Conservation (phyloP, 1,140 invertebrate species). For the Dolichoris vasculosae region DNA sequence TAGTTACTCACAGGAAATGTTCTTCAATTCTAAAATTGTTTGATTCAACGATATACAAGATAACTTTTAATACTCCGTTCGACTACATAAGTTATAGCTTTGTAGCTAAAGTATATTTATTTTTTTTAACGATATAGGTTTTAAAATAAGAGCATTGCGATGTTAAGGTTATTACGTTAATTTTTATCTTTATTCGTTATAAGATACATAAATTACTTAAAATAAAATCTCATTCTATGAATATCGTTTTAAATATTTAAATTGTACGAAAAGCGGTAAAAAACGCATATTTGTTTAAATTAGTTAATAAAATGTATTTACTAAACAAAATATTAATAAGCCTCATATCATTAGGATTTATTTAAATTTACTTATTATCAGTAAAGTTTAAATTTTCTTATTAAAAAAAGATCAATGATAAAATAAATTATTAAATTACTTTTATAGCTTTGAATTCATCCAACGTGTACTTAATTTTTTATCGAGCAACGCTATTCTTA, state of each 20-base stretch:
- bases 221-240: too few relatives aligned
- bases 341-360: too few relatives aligned
- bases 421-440: too few relatives aligned
- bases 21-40: conserved; percentile 7
- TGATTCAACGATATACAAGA: not conserved
- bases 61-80: not conserved
- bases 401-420: not conserved
- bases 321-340: too few relatives aligned
- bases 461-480: too few relatives aligned
- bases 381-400: not conserved
- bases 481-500: too few relatives aligned
- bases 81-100: not conserved
- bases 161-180: not conserved
- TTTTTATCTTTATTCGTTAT: too few relatives aligned
- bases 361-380: too few relatives aligned
- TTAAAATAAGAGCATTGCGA: not conserved
- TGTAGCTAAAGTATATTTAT: not conserved
- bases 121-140: not conserved
- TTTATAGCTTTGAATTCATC: too few relatives aligned
- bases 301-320: too few relatives aligned
- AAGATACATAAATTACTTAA: too few relatives aligned
- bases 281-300: too few relatives aligned
- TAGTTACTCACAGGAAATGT: not conserved
- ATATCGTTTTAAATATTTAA: not conserved
- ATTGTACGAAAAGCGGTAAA: not conserved